Evolutionary conservation across 1,140 invertebrate species (phyloP).

Genomic region (Drosophila cardini): DNA sequence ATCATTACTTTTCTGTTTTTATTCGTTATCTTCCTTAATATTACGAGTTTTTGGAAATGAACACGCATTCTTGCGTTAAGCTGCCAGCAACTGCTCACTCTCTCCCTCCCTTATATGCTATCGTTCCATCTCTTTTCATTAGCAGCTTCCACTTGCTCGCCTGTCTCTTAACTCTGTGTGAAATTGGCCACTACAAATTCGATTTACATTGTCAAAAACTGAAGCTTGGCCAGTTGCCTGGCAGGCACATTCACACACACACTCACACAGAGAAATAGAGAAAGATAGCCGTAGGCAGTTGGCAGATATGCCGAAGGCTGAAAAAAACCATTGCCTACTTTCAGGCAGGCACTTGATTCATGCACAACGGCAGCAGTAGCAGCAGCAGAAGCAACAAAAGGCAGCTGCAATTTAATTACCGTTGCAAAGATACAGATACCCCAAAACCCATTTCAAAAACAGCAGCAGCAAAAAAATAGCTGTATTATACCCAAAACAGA

Average conservation of each 20-base stretch:
- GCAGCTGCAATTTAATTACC: conserved; percentile 79
- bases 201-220: conserved; percentile 49
- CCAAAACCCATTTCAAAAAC: conserved; percentile 13
- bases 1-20: conserved; percentile 2
- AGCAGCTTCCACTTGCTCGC: not conserved
- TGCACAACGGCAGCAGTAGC: conserved; percentile 24
- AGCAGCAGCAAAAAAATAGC: not conserved
- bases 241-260: not conserved
- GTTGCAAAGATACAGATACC: conserved; percentile 57
- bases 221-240: conserved; percentile 12
- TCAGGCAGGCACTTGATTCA: conserved; percentile 59
- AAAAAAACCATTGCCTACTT: conserved; percentile 59
- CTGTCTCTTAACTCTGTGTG: conserved; percentile 11
- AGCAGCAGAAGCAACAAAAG: conserved; percentile 51
- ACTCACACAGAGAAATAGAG: not conserved
- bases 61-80: conserved; percentile 35
- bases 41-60: conserved; percentile 31
- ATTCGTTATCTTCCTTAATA: not conserved
- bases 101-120: too few relatives aligned
- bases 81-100: conserved; percentile 15
- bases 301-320: conserved; percentile 18
- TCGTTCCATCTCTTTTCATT: not conserved
- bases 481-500: not conserved
- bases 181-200: conserved; percentile 46
- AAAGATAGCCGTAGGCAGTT: conserved; percentile 9